Percentiles rank a stretch among this genome's conserved stretches.
Conservation (phyloP, 1,140 invertebrate species). For the Propsilocerus akamusi region DNA sequence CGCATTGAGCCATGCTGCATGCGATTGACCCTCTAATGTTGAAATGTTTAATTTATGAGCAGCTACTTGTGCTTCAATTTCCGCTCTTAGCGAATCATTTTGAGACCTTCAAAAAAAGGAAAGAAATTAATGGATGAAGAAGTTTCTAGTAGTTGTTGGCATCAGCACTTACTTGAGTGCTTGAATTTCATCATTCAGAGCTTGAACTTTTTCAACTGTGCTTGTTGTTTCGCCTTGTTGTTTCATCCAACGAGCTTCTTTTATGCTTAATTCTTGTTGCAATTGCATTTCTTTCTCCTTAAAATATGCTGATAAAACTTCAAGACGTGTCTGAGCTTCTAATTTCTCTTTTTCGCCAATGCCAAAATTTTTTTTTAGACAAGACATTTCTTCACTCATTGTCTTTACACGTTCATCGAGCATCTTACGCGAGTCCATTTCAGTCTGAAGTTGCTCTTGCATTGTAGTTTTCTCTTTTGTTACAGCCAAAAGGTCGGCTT, state of each 20-base stretch:
- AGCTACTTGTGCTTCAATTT: constrained; percentile 61
- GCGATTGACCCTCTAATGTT: constrained; percentile 51
- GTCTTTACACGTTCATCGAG: constrained; percentile 15
- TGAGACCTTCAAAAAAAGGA: constrained; percentile 30
- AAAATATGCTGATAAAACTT: constrained; percentile 73
- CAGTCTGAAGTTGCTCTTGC: constrained; percentile 22
- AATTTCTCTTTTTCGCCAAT: constrained; percentile 55
- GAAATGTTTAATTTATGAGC: constrained; percentile 55
- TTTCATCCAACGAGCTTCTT: constrained; percentile 64
- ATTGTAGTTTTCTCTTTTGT: constrained; percentile 24
- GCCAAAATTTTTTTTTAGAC: constrained; percentile 41
- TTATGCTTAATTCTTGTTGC: constrained; percentile 58
- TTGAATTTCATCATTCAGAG: constrained; percentile 60
- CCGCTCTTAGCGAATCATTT: constrained; percentile 52
- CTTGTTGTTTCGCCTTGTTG: constrained; percentile 66
- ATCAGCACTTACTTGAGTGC: constrained; percentile 45
- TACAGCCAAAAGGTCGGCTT: constrained; percentile 28
- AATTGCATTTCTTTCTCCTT: constrained; percentile 71
- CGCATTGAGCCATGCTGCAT: constrained; percentile 58
- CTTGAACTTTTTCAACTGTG: constrained; percentile 54
- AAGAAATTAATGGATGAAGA: too few relatives aligned
- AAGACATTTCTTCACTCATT: constrained; percentile 21
- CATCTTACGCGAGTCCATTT: constrained; percentile 13
- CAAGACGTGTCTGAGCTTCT: constrained; percentile 61
- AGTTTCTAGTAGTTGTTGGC: constrained; percentile 1